A percentile compares a stretch with the other conserved stretches of the same genome.
These are phyloP conservation scores for Ursus arctos DNA, from an alignment of 2,113 vertebrate species.

Conservation along the genomic window DNA sequence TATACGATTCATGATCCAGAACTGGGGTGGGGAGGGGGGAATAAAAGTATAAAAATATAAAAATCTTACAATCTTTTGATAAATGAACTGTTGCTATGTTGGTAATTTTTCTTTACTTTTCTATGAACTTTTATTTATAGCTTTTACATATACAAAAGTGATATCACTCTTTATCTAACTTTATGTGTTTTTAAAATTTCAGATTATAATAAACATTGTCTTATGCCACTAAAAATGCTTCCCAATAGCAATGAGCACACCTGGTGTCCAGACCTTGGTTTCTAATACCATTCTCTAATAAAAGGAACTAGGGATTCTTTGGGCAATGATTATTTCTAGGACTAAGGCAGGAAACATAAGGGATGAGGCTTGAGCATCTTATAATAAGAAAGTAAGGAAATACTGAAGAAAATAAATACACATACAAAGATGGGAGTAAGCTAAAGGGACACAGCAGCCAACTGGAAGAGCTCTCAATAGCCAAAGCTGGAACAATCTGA, in stretches of 20 bases:
- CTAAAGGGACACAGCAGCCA: neutral
- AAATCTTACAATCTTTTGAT: neutral
- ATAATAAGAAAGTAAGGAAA: neutral
- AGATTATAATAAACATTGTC: neutral
- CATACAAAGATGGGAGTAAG: neutral
- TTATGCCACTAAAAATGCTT: conserved; percentile 5
- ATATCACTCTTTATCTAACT: neutral
- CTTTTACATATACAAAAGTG: neutral
- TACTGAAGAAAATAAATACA: neutral
- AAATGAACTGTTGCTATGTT: conserved; percentile 11
- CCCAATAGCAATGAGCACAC: neutral
- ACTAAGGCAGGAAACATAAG: neutral
- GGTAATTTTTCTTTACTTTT: neutral
- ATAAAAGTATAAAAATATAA: neutral
- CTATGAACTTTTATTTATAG: neutral
- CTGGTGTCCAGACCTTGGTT: neutral
- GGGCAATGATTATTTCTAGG: neutral
- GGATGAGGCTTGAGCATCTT: neutral
- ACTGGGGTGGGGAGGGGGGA: neutral
- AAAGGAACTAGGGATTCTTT: neutral
- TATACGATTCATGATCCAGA: conserved; percentile 1
- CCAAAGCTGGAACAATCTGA: neutral
- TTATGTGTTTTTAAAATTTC: neutral
- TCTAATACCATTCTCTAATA: conserved; percentile 14
- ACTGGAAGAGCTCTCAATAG: neutral